A percentile compares a stretch with the other conserved stretches of the same genome.
These are phyloP conservation scores for Pocillopora damicornis DNA, from an alignment of 64 coral and sea anemone genomes.

Conservation along the genomic window DNA sequence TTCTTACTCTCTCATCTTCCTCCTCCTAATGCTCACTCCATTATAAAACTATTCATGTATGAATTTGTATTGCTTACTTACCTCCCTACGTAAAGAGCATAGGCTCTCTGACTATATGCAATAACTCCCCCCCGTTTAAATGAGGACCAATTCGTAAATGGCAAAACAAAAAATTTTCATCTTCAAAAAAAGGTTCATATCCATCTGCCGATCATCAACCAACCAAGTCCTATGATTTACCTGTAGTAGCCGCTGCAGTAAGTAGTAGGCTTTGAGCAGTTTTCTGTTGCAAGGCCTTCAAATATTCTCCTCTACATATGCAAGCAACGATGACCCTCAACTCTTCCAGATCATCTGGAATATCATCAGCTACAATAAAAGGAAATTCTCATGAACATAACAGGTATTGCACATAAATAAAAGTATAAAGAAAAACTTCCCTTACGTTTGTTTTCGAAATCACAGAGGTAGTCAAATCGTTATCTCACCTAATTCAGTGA, in stretches of 20 bases:
- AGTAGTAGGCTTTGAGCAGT: conserved; percentile 4
- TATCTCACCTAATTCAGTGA: conserved; percentile 9
- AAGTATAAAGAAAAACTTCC: no score
- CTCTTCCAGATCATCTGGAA: conserved; percentile 7
- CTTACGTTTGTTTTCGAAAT: background rate
- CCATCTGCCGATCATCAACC: no score
- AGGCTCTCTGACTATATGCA: no score
- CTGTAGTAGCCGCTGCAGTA: background rate
- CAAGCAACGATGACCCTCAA: background rate
- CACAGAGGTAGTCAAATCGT: background rate
- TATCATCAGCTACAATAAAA: background rate
- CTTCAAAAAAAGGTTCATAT: no score
- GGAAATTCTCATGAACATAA: background rate
- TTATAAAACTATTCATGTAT: no score
- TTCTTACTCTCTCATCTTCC: no score
- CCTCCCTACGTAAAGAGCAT: no score
- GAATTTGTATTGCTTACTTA: no score
- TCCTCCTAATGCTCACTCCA: no score
- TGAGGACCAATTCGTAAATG: no score
- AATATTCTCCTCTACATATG: conserved; percentile 15
- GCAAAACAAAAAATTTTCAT: no score
- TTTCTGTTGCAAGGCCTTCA: background rate
- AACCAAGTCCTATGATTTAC: background rate
- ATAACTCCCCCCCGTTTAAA: no score
- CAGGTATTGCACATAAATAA: background rate